A percentile compares a stretch with the other conserved stretches of the same genome.
Conservation (phyloP, 1,140 invertebrate species). For the Dinothrombium tinctorium region DNA sequence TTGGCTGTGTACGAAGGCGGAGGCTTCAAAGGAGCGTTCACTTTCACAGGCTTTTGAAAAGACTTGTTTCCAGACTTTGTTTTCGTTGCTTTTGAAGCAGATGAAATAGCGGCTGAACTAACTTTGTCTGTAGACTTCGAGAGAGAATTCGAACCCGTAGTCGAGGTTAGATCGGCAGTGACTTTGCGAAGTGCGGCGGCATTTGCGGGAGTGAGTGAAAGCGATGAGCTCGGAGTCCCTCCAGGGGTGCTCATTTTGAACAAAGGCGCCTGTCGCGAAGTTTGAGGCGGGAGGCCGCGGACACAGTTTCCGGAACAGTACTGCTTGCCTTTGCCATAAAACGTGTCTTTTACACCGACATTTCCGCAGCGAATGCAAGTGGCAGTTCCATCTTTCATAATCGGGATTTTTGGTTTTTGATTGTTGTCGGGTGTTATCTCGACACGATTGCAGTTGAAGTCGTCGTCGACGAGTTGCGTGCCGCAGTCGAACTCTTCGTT, state of each 20-base stretch:
- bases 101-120: not conserved
- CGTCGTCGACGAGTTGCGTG: too few species aligned
- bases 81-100: not conserved
- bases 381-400: not conserved
- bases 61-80: not conserved
- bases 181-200: not conserved
- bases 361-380: constrained; percentile 60
- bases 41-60: not conserved
- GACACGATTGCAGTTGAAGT: not conserved
- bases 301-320: constrained; percentile 23
- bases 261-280: not conserved
- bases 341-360: constrained; percentile 65
- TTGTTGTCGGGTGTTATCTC: not conserved
- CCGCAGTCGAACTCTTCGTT: too few species aligned
- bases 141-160: too few species aligned
- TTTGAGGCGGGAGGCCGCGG: constrained; percentile 25
- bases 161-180: too few species aligned
- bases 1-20: not conserved
- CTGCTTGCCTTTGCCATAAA: constrained; percentile 53
- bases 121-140: too few species aligned
- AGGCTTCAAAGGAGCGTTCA: not conserved
- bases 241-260: constrained; percentile 2
- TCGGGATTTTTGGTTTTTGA: not conserved
- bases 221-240: not conserved
- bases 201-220: not conserved